These are phyloP conservation scores for Willowsia nigromaculata DNA, from an alignment of 2,888 invertebrate genomes.

Conservation along the genomic window DNA sequence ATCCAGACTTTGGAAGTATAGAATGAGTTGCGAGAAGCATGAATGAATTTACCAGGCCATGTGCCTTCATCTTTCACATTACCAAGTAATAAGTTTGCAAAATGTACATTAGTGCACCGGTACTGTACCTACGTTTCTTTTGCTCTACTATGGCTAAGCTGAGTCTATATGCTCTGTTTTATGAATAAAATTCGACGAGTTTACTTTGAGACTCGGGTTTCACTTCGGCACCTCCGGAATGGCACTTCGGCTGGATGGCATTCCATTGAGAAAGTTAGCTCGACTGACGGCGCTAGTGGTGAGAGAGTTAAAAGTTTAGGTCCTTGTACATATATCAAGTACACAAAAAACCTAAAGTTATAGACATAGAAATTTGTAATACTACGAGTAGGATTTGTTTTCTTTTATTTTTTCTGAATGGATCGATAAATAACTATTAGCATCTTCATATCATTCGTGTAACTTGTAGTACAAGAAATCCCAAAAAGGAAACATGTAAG, in stretches of 20 bases:
- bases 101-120: neutral
- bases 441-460: neutral
- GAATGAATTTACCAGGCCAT: too few relatives aligned
- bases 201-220: slow-evolving; percentile 28
- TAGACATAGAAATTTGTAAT: too few relatives aligned
- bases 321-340: too few relatives aligned
- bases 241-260: slow-evolving; percentile 40
- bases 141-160: neutral
- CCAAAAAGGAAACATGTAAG: neutral
- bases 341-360: too few relatives aligned
- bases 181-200: slow-evolving; percentile 54
- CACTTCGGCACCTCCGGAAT: slow-evolving; percentile 47
- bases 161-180: slow-evolving; percentile 19
- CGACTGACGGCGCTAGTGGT: neutral
- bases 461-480: neutral
- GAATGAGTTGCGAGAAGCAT: too few relatives aligned
- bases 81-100: too few relatives aligned
- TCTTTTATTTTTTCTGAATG: neutral
- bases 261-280: slow-evolving; percentile 64
- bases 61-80: too few relatives aligned
- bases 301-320: neutral
- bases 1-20: neutral
- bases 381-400: too few relatives aligned
- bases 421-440: slow-evolving; percentile 10
- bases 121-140: neutral